Evolutionary conservation across 2,113 vertebrate species (phyloP).

Genomic region (Syrrhaptes paradoxus): DNA sequence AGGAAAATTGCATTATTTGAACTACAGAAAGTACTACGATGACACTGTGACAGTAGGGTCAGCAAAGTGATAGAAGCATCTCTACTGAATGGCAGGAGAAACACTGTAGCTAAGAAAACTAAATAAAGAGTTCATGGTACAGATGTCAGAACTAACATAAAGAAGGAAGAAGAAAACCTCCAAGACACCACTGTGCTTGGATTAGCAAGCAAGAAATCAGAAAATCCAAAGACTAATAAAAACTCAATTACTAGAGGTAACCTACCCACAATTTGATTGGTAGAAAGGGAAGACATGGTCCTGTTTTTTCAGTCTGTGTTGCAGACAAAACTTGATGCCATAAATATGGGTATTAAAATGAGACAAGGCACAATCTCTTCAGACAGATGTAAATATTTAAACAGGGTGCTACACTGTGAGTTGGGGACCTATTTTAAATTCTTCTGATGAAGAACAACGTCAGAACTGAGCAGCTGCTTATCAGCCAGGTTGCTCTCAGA

Average conservation of each 20-base stretch:
- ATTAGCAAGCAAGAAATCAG: neutral
- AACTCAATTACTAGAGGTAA: neutral
- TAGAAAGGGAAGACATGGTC: neutral
- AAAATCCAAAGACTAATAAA: neutral
- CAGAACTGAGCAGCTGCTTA: neutral
- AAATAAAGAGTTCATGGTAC: neutral
- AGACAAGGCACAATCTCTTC: neutral
- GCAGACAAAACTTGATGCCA: neutral
- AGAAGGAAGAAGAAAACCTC: neutral
- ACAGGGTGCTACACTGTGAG: too few species aligned
- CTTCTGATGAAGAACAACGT: neutral
- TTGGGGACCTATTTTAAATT: neutral
- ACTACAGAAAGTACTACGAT: neutral
- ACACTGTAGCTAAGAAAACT: slow-evolving; percentile 1
- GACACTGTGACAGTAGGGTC: neutral
- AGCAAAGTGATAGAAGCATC: neutral
- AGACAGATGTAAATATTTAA: neutral
- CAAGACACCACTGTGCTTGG: neutral
- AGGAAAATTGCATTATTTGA: neutral
- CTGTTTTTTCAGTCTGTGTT: neutral
- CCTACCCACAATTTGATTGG: neutral
- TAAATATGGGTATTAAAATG: neutral
- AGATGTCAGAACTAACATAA: neutral
- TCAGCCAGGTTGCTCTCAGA: neutral
- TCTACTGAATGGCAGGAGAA: neutral